Percentiles rank a stretch among this genome's conserved stretches.
Evolutionary conservation across 64 coral and sea anemone species (phyloP).

Genomic region (Pocillopora damicornis): DNA sequence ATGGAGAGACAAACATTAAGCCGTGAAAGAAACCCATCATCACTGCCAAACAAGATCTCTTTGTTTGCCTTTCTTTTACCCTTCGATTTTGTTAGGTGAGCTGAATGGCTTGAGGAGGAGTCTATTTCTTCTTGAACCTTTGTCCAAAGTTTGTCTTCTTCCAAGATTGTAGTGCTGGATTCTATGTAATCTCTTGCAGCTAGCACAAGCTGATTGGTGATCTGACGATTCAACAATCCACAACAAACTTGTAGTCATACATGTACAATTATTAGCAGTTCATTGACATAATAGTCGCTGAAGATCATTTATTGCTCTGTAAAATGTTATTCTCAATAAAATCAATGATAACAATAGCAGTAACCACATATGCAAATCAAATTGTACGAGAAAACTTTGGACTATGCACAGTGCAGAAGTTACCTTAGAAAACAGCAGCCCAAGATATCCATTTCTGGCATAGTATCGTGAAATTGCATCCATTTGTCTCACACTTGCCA

Average conservation of each 20-base stretch:
- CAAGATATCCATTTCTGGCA: constrained; percentile 91
- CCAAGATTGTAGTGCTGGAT: constrained; percentile 50
- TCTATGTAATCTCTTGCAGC: constrained; percentile 77
- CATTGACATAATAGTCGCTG: no score
- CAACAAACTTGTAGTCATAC: no score
- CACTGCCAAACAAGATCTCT: constrained; percentile 42
- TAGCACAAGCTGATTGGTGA: constrained; percentile 90
- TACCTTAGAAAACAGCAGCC: constrained; percentile 93
- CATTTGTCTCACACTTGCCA: constrained; percentile 97
- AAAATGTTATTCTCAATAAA: no score
- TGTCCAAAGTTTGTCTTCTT: constrained; percentile 87
- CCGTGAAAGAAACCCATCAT: constrained; percentile 78
- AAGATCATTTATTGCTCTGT: no score
- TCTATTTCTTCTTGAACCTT: constrained; percentile 78
- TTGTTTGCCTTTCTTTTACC: constrained; percentile 70
- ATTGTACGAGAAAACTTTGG: no score
- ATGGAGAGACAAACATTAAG: constrained; percentile 81
- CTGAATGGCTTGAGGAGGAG: not conserved
- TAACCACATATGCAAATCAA: no score
- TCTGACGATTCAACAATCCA: constrained; percentile 21
- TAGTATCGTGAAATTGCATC: constrained; percentile 95
- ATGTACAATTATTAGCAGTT: no score
- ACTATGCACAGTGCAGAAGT: not conserved
- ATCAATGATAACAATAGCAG: no score
- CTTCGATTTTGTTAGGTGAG: constrained; percentile 34